Percentiles rank a stretch among this genome's conserved stretches.
Evolutionary conservation across 2,113 vertebrate species (phyloP).

Genomic region (Tyto alba): DNA sequence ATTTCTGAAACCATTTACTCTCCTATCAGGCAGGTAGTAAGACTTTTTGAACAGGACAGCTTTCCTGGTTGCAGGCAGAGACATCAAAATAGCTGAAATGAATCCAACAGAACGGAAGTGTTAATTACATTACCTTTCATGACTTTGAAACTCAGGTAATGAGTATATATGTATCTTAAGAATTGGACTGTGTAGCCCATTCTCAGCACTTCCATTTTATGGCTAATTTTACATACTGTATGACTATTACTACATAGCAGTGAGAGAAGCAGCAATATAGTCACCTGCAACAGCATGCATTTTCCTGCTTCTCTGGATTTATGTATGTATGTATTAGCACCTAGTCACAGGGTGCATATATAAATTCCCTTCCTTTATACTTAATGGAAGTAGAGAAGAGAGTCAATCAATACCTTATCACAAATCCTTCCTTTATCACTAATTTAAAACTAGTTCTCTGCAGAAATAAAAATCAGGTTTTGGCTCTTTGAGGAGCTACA

Average conservation of each 20-base stretch:
- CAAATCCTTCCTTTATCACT: neutral
- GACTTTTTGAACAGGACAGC: neutral
- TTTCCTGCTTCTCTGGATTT: neutral
- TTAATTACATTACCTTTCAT: neutral
- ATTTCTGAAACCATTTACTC: neutral
- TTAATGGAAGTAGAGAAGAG: neutral
- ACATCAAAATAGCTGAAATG: neutral
- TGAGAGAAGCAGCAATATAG: neutral
- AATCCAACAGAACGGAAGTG: neutral
- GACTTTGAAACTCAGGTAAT: neutral
- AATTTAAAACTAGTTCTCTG: neutral
- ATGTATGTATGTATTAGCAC: neutral
- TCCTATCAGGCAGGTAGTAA: neutral
- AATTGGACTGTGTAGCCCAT: neutral
- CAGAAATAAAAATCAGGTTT: neutral
- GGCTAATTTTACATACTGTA: neutral
- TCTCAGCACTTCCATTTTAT: neutral
- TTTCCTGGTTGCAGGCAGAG: neutral
- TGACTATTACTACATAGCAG: neutral
- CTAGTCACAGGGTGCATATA: neutral
- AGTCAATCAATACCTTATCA: neutral
- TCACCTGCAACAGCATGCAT: neutral
- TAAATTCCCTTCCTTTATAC: neutral
- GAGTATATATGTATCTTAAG: accelerated
- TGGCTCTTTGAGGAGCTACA: neutral